These are phyloP conservation scores for Thymelicus lineola DNA, from an alignment of 2,888 invertebrate species.

Conservation along the genomic window DNA sequence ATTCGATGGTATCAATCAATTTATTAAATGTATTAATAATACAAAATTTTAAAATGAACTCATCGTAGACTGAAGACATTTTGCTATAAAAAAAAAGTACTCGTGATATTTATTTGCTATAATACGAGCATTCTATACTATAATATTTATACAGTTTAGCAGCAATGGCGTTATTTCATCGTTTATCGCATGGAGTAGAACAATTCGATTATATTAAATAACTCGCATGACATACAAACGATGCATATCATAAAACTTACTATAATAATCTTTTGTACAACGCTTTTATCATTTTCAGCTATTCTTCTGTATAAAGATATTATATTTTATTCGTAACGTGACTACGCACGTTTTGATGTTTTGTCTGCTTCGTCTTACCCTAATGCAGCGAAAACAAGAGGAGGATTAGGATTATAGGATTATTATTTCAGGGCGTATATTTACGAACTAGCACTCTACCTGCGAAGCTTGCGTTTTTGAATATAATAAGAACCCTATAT, in stretches of 20 bases:
- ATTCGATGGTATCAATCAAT: too few relatives aligned
- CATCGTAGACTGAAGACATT: too few relatives aligned
- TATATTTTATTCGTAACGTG: constrained; percentile 44
- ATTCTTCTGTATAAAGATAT: constrained; percentile 24
- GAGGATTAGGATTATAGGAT: too few relatives aligned
- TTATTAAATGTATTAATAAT: too few relatives aligned
- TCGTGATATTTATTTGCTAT: too few relatives aligned
- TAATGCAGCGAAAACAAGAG: too few relatives aligned
- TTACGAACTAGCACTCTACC: background rate
- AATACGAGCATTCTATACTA: too few relatives aligned
- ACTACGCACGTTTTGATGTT: constrained; percentile 48
- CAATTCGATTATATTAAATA: constrained; percentile 44
- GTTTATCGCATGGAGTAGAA: background rate
- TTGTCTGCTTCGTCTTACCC: background rate
- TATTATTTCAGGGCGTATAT: background rate
- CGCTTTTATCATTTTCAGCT: constrained; percentile 31
- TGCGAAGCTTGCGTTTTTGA: background rate
- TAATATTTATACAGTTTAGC: too few relatives aligned
- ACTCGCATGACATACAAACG: constrained; percentile 24
- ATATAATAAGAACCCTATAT: too few relatives aligned
- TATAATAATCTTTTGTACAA: constrained; percentile 17
- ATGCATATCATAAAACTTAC: constrained; percentile 24
- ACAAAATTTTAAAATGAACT: too few relatives aligned
- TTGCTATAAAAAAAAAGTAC: too few relatives aligned
- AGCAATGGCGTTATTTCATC: background rate